A percentile compares a stretch with the other conserved stretches of the same genome.
Conservation (phyloP, 2,113 vertebrate species). For the Elephantulus edwardii region DNA sequence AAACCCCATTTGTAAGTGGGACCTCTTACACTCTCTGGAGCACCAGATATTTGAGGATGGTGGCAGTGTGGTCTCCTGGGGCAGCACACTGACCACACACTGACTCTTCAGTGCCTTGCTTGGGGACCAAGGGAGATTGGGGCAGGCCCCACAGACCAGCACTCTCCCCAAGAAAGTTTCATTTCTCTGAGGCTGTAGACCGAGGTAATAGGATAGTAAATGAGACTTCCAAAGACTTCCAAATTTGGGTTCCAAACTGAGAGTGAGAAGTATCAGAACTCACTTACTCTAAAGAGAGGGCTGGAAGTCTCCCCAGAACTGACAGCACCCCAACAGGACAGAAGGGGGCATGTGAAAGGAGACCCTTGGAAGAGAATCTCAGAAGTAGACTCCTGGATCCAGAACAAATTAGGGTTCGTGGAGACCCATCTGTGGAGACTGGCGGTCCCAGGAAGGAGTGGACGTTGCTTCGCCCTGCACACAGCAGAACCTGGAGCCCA, state of each 20-base stretch:
- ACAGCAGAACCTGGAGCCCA: background rate
- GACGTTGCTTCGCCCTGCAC: accelerated
- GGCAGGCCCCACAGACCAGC: background rate
- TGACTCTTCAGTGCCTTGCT: background rate
- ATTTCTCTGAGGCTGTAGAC: background rate
- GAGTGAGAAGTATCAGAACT: background rate
- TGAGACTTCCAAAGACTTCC: background rate
- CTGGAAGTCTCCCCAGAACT: background rate
- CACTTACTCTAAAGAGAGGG: background rate
- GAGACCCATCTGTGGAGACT: no score
- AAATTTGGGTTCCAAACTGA: background rate
- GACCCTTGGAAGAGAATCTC: background rate
- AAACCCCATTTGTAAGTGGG: background rate
- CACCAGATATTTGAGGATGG: background rate
- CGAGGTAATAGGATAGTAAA: background rate
- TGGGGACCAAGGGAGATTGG: no score
- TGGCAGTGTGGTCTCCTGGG: no score
- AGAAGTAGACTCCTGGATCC: background rate
- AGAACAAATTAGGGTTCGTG: background rate
- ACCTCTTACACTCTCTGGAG: background rate
- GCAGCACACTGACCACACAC: background rate
- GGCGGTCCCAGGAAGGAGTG: background rate
- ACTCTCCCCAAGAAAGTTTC: background rate
- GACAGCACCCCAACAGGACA: background rate
- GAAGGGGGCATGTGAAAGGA: background rate